phyloP scores from a whole-genome alignment of 2,888 invertebrate species.

The Protodeltote pygarga region DNA sequence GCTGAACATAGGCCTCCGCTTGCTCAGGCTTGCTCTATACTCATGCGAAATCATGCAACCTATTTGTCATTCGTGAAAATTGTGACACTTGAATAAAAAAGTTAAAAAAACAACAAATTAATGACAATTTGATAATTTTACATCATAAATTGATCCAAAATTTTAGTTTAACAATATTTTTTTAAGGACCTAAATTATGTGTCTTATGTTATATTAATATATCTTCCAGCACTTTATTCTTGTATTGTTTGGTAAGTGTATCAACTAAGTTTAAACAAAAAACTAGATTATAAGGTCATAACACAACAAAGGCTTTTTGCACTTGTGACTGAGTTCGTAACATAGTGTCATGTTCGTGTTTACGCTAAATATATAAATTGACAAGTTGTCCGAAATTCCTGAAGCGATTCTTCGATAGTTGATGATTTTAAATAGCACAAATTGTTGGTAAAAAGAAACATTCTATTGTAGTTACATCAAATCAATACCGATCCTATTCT shows the following conservation, averaged over 20 bases:
- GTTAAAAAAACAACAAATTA: neutral
- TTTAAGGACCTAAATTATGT: slow-evolving; percentile 34
- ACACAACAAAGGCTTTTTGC: neutral
- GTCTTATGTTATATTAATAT: neutral
- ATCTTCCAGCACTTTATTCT: neutral
- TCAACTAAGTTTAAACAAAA: neutral
- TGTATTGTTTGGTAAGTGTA: slow-evolving; percentile 26
- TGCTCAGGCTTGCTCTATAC: too few relatives aligned
- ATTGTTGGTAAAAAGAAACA: too few relatives aligned
- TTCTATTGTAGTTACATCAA: too few relatives aligned
- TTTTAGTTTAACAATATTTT: slow-evolving; percentile 25
- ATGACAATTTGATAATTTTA: slow-evolving; percentile 13
- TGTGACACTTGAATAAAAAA: slow-evolving; percentile 3
- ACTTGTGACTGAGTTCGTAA: too few relatives aligned
- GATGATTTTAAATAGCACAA: too few relatives aligned
- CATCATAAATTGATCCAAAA: slow-evolving; percentile 18
- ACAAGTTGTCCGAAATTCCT: too few relatives aligned
- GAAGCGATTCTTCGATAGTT: too few relatives aligned
- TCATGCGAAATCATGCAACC: slow-evolving; percentile 8
- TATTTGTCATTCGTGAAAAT: neutral
- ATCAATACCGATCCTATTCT: too few relatives aligned
- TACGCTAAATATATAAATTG: neutral
- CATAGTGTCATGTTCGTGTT: neutral
- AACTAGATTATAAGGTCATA: too few relatives aligned
- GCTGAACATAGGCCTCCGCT: too few relatives aligned